A percentile compares a stretch with the other conserved stretches of the same genome.
Conservation (phyloP, 1,140 invertebrate genomes). For the Drosophila orena region DNA sequence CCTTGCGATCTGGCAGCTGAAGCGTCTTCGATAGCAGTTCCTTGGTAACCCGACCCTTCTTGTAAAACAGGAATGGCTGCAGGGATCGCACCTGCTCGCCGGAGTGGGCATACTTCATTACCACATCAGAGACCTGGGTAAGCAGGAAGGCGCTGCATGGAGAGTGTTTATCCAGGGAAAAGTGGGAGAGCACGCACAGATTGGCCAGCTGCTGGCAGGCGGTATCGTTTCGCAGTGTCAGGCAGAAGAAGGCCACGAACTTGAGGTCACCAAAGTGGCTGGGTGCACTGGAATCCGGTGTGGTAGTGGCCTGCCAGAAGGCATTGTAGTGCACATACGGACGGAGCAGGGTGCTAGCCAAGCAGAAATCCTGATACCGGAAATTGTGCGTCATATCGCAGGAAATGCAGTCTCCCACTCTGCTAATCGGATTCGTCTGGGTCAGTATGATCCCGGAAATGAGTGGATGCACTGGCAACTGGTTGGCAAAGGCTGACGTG, state of each 20-base stretch:
- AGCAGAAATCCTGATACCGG: conserved; percentile 73
- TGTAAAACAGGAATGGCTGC: conserved; percentile 85
- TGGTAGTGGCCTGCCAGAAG: conserved; percentile 62
- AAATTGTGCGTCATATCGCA: conserved; percentile 71
- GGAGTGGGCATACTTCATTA: conserved; percentile 79
- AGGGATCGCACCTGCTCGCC: conserved; percentile 85
- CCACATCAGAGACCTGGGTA: conserved; percentile 80
- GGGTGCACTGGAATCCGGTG: background rate
- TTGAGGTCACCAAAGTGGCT: conserved; percentile 78
- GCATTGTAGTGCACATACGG: conserved; percentile 77
- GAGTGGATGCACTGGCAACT: conserved; percentile 27
- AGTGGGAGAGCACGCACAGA: conserved; percentile 88
- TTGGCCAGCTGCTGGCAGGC: conserved; percentile 90
- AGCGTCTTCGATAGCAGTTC: conserved; percentile 66
- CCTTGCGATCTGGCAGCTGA: conserved; percentile 31
- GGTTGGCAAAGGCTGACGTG: conserved; percentile 30
- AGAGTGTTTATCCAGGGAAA: conserved; percentile 85
- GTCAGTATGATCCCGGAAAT: conserved; percentile 45
- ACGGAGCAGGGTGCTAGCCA: conserved; percentile 68
- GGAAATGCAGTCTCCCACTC: conserved; percentile 51
- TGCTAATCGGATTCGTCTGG: conserved; percentile 30
- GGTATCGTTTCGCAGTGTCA: conserved; percentile 64
- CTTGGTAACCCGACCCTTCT: conserved; percentile 86
- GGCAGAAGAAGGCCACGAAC: conserved; percentile 81
- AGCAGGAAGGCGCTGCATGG: conserved; percentile 86